Evolutionary conservation across 2,888 invertebrate genomes (phyloP), one percentile per base, ranked within the genome.

Genomic region (Calliphora vomitoria): DNA sequence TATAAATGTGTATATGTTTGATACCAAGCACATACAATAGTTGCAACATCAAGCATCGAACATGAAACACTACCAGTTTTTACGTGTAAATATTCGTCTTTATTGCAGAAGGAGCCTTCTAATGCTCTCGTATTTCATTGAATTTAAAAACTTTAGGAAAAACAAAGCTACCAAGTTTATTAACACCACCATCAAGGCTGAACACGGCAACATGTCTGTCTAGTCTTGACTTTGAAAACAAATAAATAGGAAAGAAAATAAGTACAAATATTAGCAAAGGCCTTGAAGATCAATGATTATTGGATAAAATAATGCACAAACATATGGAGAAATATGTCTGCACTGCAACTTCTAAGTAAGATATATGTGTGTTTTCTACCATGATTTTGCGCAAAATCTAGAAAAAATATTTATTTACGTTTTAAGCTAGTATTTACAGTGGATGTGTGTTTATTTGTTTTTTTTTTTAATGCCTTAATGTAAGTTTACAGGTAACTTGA

Each of bases 281-380:
- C 55, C 75, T 83, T 83, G 64, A 83, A 41, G 58, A 83, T 82
- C 78, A 78, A 78, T 82, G 18, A 75, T 68, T 53, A 55, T 69
- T 75, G 53, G 55, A 58, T 10, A 79, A 82, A 79, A 53, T 47
- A 53, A 75, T 69, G 20, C 35, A 25, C 25, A 47, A 64, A 25
- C 18, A 15, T 10, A 11, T 13, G 25, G 6, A 31, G 31, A 71
- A 66, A 31, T 4, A 47, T 11, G 4, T 41, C 64, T 38, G 25
- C 35, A n/a, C 58, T 41, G 18, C 25, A 64, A 35, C 53, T 53
- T 75, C 15, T 20, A 62, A 25, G 5, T 18, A 44, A 69, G 41
- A 35, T 44, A 55, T 4, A 25, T 35, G 6, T 31, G 31, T 35
- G 6, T 25, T 60, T 60, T 74, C 18, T 13, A 20, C n/a, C 55